Evolutionary conservation across 2,888 invertebrate genomes (phyloP).

Genomic region (Tribolium freemani): DNA sequence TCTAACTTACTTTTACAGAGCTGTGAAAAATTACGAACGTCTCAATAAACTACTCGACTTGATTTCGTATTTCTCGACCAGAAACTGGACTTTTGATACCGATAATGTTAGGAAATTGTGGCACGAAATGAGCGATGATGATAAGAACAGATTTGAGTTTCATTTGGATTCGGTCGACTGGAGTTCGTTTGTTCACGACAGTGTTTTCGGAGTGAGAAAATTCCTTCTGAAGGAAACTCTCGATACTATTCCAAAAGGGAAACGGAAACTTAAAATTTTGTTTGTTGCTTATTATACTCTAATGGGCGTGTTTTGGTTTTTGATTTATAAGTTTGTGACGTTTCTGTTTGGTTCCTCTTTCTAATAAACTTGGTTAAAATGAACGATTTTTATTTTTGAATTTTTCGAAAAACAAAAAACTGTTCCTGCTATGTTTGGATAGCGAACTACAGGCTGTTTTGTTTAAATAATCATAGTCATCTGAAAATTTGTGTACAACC

Average conservation of each 20-base stretch:
- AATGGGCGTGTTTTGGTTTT: not conserved
- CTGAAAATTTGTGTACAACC: too few relatives aligned
- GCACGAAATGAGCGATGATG: conserved; percentile 71
- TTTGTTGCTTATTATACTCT: conserved; percentile 11
- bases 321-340: not conserved
- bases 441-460: too few relatives aligned
- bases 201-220: conserved; percentile 80
- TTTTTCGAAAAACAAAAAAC: too few relatives aligned
- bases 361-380: not conserved
- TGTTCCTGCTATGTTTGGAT: too few relatives aligned
- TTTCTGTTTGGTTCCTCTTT: not conserved
- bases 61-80: conserved; percentile 83
- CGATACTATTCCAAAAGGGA: conserved; percentile 78
- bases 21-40: conserved; percentile 81
- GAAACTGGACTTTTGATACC: conserved; percentile 81
- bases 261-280: not conserved
- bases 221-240: conserved; percentile 86
- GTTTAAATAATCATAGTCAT: too few relatives aligned
- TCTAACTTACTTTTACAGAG: conserved; percentile 68
- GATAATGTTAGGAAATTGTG: conserved; percentile 74
- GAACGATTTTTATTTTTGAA: too few relatives aligned
- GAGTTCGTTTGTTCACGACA: conserved; percentile 79
- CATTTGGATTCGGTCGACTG: conserved; percentile 78
- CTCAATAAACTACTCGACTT: conserved; percentile 72
- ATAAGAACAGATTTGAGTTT: conserved; percentile 75